Percentiles rank a stretch among this genome's conserved stretches.
Conservation (phyloP, 2,888 invertebrate genomes). For the Pyrrhopygopsis socrates region DNA sequence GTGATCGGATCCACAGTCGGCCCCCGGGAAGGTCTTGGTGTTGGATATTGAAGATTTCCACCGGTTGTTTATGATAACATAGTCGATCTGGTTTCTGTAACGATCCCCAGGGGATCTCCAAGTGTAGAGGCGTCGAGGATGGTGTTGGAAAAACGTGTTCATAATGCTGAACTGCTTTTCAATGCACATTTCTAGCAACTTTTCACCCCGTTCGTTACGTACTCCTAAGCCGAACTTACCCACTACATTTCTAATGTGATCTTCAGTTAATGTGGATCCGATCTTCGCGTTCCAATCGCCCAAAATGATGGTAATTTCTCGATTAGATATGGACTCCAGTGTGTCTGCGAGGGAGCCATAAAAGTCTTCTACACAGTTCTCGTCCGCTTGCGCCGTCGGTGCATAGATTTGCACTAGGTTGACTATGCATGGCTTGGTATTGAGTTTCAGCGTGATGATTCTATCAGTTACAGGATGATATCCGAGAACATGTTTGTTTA, state of each 20-base stretch:
- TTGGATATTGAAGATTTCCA: constrained; percentile 40
- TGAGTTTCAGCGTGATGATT: neutral
- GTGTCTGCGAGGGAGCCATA: constrained; percentile 25
- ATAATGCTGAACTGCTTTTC: constrained; percentile 42
- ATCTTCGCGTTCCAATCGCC: constrained; percentile 68
- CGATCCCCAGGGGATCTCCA: constrained; percentile 51
- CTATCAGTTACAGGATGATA: constrained; percentile 48
- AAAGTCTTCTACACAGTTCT: constrained; percentile 53
- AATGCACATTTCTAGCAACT: constrained; percentile 26
- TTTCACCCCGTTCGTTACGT: constrained; percentile 64
- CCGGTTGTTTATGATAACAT: constrained; percentile 48
- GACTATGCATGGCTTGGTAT: constrained; percentile 14
- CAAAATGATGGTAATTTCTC: constrained; percentile 44
- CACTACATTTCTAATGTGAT: constrained; percentile 16
- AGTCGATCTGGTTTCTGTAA: constrained; percentile 73
- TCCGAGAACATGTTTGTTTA: constrained; percentile 26
- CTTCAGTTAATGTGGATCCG: constrained; percentile 13
- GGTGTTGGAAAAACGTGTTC: constrained; percentile 70
- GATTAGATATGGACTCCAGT: constrained; percentile 41
- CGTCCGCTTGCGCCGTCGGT: constrained; percentile 42
- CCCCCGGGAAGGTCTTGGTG: constrained; percentile 5
- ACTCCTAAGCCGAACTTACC: constrained; percentile 50
- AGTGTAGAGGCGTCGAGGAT: constrained; percentile 32
- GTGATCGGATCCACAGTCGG: constrained; percentile 13
- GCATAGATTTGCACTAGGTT: constrained; percentile 73